Base-by-base conservation (phyloP, 1,140 invertebrate species). In the Atta colombica region DNA sequence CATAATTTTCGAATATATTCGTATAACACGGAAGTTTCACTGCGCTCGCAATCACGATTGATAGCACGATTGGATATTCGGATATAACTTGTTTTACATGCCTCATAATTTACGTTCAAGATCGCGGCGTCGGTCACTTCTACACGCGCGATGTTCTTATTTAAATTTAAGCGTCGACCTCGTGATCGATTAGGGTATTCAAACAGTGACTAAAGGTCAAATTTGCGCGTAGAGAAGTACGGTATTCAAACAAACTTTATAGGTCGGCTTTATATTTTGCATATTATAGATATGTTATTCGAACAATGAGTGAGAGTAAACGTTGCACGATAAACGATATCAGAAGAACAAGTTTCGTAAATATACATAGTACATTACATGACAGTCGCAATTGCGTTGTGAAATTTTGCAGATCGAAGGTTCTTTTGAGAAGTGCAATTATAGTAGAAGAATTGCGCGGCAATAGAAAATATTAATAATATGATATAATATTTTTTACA, bases 131-230 rank as follows among this genome's bases (percentile, higher is more conserved):
- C 35, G 35, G 39, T 77, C 25, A 66, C 5, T 45, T 78, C 61
- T 58, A 49, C 60, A 65, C 25, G n/a, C 77, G 49, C 77, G 65
- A 69, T 55, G 77, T 69, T 81, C 77, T 81, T 81, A 81, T 81
- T 75, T 84, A 84, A 84, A 84, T 84, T 65, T 51, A 63, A 77
- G 45, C 74, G 60, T 77, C 51, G 61, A 28, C 7, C 49, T 77
- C 49, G 51, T 77, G 74, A 66, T 77, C 82, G 82, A 85, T 85
- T 77, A 85, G 16, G 14, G 28, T 65, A 55, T 65, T 77, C 60
- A 66, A 77, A 65, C 72, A 77, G 35, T 65, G 74, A 77, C 45
- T 85, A 77, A 77, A 85, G 74, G 53, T 82, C 53, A 74, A 74
- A 74, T 61, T 55, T 72, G 66, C 80, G 68, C 21, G 31, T 63